Evolutionary conservation across 1,140 invertebrate genomes (phyloP).

Genomic region (Trichogramma pretiosum): DNA sequence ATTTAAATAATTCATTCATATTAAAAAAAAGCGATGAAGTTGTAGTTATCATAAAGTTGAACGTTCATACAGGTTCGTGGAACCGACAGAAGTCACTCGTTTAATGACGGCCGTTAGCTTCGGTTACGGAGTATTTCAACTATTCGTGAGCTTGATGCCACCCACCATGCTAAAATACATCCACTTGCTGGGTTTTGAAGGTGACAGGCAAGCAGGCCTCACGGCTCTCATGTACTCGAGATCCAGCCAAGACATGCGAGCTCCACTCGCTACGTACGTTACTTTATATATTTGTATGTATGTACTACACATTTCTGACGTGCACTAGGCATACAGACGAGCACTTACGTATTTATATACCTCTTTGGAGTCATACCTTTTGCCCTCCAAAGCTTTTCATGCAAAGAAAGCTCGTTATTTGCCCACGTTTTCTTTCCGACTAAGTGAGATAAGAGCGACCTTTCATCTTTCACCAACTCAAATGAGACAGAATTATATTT

Average conservation of each 20-base stretch:
- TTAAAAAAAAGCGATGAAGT: too few relatives aligned
- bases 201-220: conserved; percentile 54
- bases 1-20: too few relatives aligned
- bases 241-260: conserved; percentile 60
- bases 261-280: conserved; percentile 59
- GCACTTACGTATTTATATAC: too few relatives aligned
- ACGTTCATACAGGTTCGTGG: conserved; percentile 36
- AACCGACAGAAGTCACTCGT: conserved; percentile 48
- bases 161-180: conserved; percentile 58
- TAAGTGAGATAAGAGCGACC: too few relatives aligned
- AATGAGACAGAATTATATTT: neutral
- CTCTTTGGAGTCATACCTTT: too few relatives aligned
- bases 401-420: neutral
- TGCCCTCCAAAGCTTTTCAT: too few relatives aligned
- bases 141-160: conserved; percentile 62
- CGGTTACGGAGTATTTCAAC: conserved; percentile 64
- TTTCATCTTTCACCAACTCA: neutral
- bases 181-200: conserved; percentile 64
- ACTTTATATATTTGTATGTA: too few relatives aligned
- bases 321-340: too few relatives aligned
- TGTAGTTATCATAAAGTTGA: too few relatives aligned
- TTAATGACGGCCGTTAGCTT: conserved; percentile 63
- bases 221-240: conserved; percentile 57
- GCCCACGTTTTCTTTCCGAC: neutral
- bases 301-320: too few relatives aligned